Conservation (phyloP, 2,113 vertebrate genomes). For the Glareola pratincola region DNA sequence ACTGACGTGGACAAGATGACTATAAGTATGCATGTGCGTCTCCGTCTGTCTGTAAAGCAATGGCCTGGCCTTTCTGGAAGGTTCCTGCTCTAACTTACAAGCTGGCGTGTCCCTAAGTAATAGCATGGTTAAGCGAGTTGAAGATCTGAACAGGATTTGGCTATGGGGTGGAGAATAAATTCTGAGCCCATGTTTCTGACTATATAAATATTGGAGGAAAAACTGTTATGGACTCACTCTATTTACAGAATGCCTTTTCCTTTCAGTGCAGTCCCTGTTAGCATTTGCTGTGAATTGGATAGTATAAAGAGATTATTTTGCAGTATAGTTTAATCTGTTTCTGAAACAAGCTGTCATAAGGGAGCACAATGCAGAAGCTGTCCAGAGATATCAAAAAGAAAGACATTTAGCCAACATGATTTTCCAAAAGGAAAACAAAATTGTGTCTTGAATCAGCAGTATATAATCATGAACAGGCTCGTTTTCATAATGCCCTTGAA, state of each 20-base stretch:
- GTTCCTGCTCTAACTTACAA: not conserved
- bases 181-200: not conserved
- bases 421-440: slow-evolving; percentile 40
- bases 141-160: not conserved
- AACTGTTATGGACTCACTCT: not conserved
- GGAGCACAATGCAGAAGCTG: not conserved
- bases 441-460: slow-evolving; percentile 16
- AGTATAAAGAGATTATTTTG: slow-evolving; percentile 5
- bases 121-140: not conserved
- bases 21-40: not conserved
- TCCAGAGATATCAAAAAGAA: slow-evolving; percentile 15
- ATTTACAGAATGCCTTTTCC: not conserved
- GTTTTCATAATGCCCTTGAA: slow-evolving; percentile 14
- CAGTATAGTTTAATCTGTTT: not conserved
- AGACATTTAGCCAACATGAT: not conserved
- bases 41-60: not conserved
- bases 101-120: not conserved
- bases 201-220: not conserved
- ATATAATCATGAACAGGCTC: not conserved
- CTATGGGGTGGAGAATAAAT: not conserved
- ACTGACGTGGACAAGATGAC: not conserved
- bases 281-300: not conserved
- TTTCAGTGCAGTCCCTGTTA: not conserved
- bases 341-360: not conserved
- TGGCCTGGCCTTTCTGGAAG: not conserved